These are phyloP conservation scores for Pangasius krempfi DNA, from an alignment of 2,797 vertebrate species.

Conservation along the genomic window DNA sequence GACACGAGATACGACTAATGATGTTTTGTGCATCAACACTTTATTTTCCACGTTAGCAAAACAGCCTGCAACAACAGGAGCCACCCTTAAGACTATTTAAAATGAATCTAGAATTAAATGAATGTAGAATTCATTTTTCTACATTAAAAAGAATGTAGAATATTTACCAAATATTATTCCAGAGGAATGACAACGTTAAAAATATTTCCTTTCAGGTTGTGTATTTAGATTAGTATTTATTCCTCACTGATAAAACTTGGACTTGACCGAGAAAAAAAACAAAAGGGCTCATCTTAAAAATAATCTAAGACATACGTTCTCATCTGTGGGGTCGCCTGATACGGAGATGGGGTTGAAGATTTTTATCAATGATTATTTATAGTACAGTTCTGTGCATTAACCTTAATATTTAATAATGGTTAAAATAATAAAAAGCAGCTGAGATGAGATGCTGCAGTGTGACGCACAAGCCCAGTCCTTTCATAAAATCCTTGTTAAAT, in stretches of 20 bases:
- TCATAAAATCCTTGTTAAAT: not conserved
- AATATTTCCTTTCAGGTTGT: not conserved
- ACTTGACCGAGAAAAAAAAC: too few species aligned
- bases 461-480: not conserved
- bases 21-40: not conserved
- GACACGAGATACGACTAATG: constrained; percentile 13
- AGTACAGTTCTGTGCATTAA: too few species aligned
- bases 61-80: not conserved
- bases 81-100: not conserved
- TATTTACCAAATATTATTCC: not conserved
- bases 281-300: too few species aligned
- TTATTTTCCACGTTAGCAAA: constrained; percentile 13
- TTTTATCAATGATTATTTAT: too few species aligned
- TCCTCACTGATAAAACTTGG: not conserved
- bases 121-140: too few species aligned
- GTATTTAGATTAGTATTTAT: not conserved
- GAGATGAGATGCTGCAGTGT: not conserved
- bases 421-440: too few species aligned
- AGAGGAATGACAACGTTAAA: not conserved
- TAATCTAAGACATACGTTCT: too few species aligned
- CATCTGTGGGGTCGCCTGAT: too few species aligned
- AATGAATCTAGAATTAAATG: too few species aligned
- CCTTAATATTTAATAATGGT: too few species aligned
- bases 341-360: too few species aligned
- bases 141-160: too few species aligned